Conservation (phyloP, 1,140 invertebrate genomes). For the Dryas iulia region DNA sequence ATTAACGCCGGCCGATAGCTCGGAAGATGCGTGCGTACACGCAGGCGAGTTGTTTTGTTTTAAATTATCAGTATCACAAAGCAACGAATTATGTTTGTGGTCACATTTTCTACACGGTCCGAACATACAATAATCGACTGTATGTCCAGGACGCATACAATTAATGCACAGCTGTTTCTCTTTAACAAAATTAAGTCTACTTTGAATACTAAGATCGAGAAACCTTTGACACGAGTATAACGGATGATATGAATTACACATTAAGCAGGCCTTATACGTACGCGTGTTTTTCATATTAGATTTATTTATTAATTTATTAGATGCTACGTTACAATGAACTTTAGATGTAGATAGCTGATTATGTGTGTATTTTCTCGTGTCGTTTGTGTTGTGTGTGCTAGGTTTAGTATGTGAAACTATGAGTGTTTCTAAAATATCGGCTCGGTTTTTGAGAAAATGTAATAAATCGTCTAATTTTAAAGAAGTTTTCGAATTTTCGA, state of each 20-base stretch:
- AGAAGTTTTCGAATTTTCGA: too few species aligned
- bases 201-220: background rate
- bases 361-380: too few species aligned
- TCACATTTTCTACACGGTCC: slow-evolving; percentile 24
- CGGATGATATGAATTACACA: slow-evolving; percentile 9
- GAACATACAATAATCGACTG: slow-evolving; percentile 14
- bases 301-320: background rate
- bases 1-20: background rate
- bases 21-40: background rate
- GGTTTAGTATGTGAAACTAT: too few species aligned
- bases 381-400: too few species aligned
- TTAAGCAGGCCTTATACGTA: too few species aligned
- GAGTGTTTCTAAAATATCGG: too few species aligned
- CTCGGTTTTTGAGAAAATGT: slow-evolving; percentile 6
- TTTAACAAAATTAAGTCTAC: slow-evolving; percentile 9
- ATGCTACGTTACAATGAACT: too few species aligned
- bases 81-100: slow-evolving; percentile 26
- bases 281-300: too few species aligned
- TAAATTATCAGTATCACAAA: slow-evolving; percentile 12
- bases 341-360: too few species aligned
- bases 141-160: slow-evolving; percentile 10
- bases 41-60: slow-evolving; percentile 3
- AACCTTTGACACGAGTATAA: slow-evolving; percentile 29
- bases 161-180: slow-evolving; percentile 9
- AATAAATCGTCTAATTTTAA: too few species aligned